Evolutionary conservation across 2,888 invertebrate genomes (phyloP).

Genomic region (Yponomeuta evonymella): DNA sequence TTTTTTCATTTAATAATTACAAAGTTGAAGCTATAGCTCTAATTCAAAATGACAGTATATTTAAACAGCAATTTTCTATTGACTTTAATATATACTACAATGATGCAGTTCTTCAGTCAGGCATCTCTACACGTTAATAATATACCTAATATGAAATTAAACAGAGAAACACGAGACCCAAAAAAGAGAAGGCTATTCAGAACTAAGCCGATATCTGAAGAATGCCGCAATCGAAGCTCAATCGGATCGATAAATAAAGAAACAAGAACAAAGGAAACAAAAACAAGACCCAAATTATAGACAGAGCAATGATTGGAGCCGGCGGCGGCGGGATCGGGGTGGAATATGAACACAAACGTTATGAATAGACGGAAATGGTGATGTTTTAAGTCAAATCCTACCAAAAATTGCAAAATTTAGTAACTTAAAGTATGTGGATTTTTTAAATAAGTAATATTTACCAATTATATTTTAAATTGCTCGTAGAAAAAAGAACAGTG

Average conservation of each 20-base stretch:
- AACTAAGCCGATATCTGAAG: constrained; percentile 30
- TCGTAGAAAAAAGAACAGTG: too few species aligned
- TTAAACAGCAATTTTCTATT: too few species aligned
- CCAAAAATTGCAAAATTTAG: too few species aligned
- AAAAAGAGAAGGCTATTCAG: constrained; percentile 1
- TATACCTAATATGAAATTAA: background rate
- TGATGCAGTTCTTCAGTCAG: background rate
- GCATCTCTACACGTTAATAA: background rate
- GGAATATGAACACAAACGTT: background rate
- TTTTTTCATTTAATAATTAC: too few species aligned
- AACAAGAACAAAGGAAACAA: constrained; percentile 26
- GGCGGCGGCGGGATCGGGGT: constrained; percentile 26
- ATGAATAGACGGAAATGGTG: background rate
- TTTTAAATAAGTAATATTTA: too few species aligned
- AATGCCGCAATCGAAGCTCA: constrained; percentile 47
- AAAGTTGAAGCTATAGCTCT: too few species aligned
- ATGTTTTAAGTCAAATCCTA: background rate
- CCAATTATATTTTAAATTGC: too few species aligned
- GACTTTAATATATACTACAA: too few species aligned
- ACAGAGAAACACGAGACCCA: background rate
- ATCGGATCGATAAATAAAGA: constrained; percentile 20
- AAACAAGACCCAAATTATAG: constrained; percentile 35
- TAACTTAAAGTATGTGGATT: too few species aligned
- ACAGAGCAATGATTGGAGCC: constrained; percentile 39
- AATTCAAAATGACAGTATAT: too few species aligned